Evolutionary conservation across 2,888 invertebrate genomes (phyloP).

Genomic region (Drosophila mimica): DNA sequence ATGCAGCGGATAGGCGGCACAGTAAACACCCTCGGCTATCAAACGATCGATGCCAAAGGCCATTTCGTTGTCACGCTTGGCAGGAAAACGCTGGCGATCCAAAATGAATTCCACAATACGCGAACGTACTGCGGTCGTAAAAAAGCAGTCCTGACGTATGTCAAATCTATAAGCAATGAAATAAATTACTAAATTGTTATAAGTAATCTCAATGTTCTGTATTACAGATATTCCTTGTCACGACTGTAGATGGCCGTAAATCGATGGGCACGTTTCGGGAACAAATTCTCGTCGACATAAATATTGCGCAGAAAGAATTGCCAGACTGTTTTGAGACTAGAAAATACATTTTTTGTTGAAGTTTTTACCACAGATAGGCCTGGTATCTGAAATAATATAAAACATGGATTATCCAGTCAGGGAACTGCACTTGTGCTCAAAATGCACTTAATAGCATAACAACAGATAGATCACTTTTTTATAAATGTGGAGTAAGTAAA

Average conservation of each 20-base stretch:
- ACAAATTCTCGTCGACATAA: constrained; percentile 89
- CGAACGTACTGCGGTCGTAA: constrained; percentile 93
- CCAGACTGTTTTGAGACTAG: constrained; percentile 80
- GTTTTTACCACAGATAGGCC: constrained; percentile 88
- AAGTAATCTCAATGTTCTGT: constrained; percentile 55
- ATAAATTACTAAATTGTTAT: not conserved
- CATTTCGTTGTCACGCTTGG: constrained; percentile 88
- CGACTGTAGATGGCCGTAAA: constrained; percentile 95
- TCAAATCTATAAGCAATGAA: constrained; percentile 89
- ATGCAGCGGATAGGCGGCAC: constrained; percentile 94
- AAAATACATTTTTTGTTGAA: constrained; percentile 84
- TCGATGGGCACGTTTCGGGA: constrained; percentile 91
- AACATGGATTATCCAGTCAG: not conserved
- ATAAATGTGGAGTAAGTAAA: not conserved
- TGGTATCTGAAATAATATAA: constrained; percentile 77
- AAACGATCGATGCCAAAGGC: constrained; percentile 93
- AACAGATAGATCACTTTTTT: not conserved
- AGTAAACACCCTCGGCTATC: constrained; percentile 90
- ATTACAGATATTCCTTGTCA: constrained; percentile 96
- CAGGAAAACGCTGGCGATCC: constrained; percentile 93
- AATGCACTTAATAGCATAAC: constrained; percentile 6
- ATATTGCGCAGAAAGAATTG: constrained; percentile 79
- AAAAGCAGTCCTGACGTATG: constrained; percentile 92
- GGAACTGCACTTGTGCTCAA: not conserved
- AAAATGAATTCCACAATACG: constrained; percentile 96